phyloP scores from a whole-genome alignment of 2,797 vertebrate species.

The Falco novaeseelandiae region DNA sequence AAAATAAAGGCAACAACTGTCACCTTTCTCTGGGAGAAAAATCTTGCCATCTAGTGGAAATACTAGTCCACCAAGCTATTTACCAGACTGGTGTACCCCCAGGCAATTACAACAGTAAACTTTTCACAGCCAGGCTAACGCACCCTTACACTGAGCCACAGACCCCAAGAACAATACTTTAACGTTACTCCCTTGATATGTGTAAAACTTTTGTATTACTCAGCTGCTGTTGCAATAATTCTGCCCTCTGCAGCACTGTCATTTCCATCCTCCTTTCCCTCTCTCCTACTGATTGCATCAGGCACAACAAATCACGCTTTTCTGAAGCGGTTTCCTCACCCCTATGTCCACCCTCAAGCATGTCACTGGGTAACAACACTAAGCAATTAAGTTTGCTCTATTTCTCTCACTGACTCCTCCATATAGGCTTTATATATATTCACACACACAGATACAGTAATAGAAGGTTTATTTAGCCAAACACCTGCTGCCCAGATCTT shows the following conservation, averaged over 20 bases:
- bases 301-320: not conserved
- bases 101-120: not conserved
- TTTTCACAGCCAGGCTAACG: accelerated
- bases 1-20: not conserved
- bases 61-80: accelerated
- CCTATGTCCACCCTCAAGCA: not conserved
- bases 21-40: not conserved
- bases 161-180: not conserved
- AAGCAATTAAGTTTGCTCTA: not conserved
- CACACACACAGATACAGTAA: not conserved
- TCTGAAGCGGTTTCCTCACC: not conserved
- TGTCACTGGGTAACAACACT: not conserved
- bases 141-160: not conserved
- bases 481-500: constrained; percentile 12
- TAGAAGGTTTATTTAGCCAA: not conserved
- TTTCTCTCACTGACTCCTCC: not conserved
- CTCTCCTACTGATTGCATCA: not conserved
- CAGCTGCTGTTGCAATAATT: not conserved
- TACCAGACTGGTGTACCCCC: not conserved
- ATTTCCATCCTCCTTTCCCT: not conserved
- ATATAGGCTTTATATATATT: not conserved
- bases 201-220: not conserved
- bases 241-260: not conserved
- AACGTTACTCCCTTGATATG: not conserved
- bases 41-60: not conserved